These are phyloP conservation scores for Oryzias javanicus DNA, from an alignment of 2,113 vertebrate species.

Conservation along the genomic window DNA sequence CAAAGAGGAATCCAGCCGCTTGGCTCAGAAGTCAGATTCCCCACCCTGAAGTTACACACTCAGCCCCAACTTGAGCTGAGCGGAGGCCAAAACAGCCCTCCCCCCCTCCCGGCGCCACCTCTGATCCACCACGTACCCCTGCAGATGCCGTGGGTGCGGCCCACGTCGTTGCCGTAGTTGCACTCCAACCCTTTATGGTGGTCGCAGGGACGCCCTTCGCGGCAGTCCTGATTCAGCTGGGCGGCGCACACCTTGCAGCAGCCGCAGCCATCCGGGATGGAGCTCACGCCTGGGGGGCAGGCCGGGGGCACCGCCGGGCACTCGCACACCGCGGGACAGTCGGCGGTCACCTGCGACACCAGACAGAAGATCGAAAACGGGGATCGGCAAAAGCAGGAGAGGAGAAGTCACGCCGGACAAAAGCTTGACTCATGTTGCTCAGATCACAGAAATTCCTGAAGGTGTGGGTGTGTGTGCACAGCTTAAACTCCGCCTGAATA, in stretches of 20 bases:
- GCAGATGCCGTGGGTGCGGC: slow-evolving; percentile 78
- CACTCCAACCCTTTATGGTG: slow-evolving; percentile 83
- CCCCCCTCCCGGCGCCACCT: slow-evolving; percentile 3
- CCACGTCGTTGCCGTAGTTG: slow-evolving; percentile 80
- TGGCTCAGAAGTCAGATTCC: slow-evolving; percentile 35
- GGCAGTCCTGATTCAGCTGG: slow-evolving; percentile 83
- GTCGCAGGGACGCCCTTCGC: slow-evolving; percentile 76
- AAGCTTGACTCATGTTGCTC: slow-evolving; percentile 56
- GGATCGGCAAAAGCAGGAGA: not conserved
- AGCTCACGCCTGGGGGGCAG: slow-evolving; percentile 74
- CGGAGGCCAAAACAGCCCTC: slow-evolving; percentile 7
- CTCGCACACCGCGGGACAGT: slow-evolving; percentile 60
- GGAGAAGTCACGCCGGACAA: slow-evolving; percentile 36
- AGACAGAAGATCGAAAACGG: not conserved
- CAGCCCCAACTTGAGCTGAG: slow-evolving; percentile 32
- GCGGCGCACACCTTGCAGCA: slow-evolving; percentile 84
- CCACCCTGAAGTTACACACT: slow-evolving; percentile 68
- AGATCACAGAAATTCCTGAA: slow-evolving; percentile 64
- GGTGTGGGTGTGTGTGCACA: slow-evolving; percentile 46
- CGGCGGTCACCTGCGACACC: slow-evolving; percentile 58
- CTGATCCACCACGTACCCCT: slow-evolving; percentile 72
- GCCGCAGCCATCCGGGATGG: slow-evolving; percentile 75
- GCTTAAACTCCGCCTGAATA: slow-evolving; percentile 54
- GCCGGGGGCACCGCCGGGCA: slow-evolving; percentile 62
- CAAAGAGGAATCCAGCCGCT: slow-evolving; percentile 64